Percentiles rank a stretch among this genome's conserved stretches.
Evolutionary conservation across 2,797 vertebrate genomes (phyloP).

Genomic region (Florisuga fusca): DNA sequence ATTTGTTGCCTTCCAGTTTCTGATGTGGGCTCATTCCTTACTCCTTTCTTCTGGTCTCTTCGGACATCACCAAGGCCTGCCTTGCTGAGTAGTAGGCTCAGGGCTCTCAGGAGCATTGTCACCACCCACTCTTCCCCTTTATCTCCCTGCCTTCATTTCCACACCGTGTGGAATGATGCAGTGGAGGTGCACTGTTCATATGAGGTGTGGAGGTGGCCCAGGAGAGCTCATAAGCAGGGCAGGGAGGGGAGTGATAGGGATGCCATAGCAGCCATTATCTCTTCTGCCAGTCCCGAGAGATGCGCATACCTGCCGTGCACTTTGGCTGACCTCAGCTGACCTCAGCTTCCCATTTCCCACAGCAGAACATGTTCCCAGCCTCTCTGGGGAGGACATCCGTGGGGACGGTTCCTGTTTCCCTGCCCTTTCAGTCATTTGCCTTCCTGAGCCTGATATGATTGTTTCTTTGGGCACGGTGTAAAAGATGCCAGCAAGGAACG

Average conservation of each 20-base stretch:
- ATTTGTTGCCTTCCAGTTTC: neutral
- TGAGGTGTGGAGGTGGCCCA: neutral
- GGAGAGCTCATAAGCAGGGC: neutral
- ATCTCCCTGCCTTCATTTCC: constrained; percentile 54
- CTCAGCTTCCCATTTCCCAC: constrained; percentile 71
- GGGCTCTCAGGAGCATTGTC: constrained; percentile 18
- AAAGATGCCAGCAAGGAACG: constrained; percentile 80
- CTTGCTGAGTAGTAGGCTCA: constrained; percentile 40
- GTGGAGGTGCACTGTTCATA: neutral
- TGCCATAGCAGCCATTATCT: neutral
- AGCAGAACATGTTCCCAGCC: constrained; percentile 58
- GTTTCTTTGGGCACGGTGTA: constrained; percentile 79
- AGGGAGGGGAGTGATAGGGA: neutral
- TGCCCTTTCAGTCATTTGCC: constrained; percentile 73
- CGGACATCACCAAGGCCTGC: neutral
- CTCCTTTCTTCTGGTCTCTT: neutral
- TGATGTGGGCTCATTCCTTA: neutral
- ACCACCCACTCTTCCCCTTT: constrained; percentile 51
- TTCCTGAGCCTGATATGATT: constrained; percentile 85
- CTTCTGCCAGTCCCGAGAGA: neutral
- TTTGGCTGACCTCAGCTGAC: constrained; percentile 53
- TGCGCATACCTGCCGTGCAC: constrained; percentile 1
- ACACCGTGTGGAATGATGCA: fast-evolving
- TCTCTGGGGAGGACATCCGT: constrained; percentile 76
- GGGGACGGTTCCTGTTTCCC: constrained; percentile 83